Base-by-base conservation (phyloP, 2,113 vertebrate species). In the Ivindomyrus marchei region DNA sequence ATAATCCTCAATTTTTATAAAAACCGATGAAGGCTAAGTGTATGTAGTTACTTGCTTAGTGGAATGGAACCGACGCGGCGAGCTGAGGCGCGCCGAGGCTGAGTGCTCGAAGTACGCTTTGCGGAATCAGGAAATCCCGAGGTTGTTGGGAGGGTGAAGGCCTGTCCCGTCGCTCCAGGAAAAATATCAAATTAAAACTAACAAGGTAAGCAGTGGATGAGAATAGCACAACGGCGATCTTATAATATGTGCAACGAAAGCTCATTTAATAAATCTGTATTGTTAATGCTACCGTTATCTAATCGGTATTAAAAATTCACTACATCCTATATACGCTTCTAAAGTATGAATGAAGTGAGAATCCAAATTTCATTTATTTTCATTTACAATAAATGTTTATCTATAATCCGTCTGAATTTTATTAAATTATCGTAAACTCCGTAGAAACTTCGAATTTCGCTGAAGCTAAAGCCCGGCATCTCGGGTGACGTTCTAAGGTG, bases 101-200 rank as follows among this genome's bases (percentile, higher is more conserved):
- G 70, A 88, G 80, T 11, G 24, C 17, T 36, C 15, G 87, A 47
- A 84, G 11, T 5, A 39, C 24, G 74, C 86, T 42, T n/a, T 47
- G 70, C 36, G 36, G 86, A 45, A 56, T 62, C 86, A 90, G 50
- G 85, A 80, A 39, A 90, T n/a, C 15, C 70, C 90, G 90, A 90
- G 90, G 90, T 24, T 46, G 66, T 45, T 83, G 6, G 50, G 50
- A 47, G 7, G 56, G 31, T 21, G 87, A 80, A 90, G 90, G 90
- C 86, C 66, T 36, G 19, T 36, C 24, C 66, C 36, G 42, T 56
- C 36, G 74, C 70, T 83, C 24, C 70, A 45, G 3, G 21, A n/a
- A 36, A n/a, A 58, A 58, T 24, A 58, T 19, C 53, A 66, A 88
- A 49, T 90, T 11, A 4, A 45, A 56, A 58, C 50, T 45, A 83